Base-by-base conservation (phyloP, 2,888 invertebrate species). In the Drosophila hawaiiensis region DNA sequence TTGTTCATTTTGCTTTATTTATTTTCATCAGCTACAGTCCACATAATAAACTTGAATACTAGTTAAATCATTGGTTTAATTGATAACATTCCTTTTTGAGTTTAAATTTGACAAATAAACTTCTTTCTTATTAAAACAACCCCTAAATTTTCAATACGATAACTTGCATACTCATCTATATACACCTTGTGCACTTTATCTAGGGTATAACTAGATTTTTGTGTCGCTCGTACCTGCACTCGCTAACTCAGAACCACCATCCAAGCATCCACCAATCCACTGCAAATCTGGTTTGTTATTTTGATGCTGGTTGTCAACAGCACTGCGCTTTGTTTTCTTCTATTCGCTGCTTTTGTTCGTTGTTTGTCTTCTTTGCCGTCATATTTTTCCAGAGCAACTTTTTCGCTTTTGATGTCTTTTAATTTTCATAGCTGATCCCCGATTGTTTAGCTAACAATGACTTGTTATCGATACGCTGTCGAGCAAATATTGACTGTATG, bases 231-330 rank as follows among this genome's bases (percentile, higher is more conserved):
- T 60, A 35, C 50, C 29, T 62, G 52, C 41, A 47, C 52, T 49
- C 31, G 14, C 29, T 53, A 31, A 39, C 53, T 37, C 29, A 28
- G 47, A 25, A 16, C 35, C 65, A 33, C 50, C 53, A 33, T 41
- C 65, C 37, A n/a, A 14, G 19, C 6, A 39, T 33, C 54, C 53
- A 41, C 29, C n/a, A 43, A 22, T 14, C 54, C 60, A 59, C 37
- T 62, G 63, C 63, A 64, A 37, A 65, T 49, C 59, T 68, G 52
- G 69, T 66, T 78, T 83, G 71, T 65, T 90, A 68, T 86, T 89
- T 84, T 82, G 82, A 84, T 84, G 89, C 81, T 73, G 84, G 90
- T 82, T 91, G 90, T 82, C 90, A 87, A 89, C 82, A 65, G 63
- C 66, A 22, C 29, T 62, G 70, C 60, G 66, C 73, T 76, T 79